phyloP scores from a whole-genome alignment of 2,888 invertebrate species.

The Acanthopleura granulata region DNA sequence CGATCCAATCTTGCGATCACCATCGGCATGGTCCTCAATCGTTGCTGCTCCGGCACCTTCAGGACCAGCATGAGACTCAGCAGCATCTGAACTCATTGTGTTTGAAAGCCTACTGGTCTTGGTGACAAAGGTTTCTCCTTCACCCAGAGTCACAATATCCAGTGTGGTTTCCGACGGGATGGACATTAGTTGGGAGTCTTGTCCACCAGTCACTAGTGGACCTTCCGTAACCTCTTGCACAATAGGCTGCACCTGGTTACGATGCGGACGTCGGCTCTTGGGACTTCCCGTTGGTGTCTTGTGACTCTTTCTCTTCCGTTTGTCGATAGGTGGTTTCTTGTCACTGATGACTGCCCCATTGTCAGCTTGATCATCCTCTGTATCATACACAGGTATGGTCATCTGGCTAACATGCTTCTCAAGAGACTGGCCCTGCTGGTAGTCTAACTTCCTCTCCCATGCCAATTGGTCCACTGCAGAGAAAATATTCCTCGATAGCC shows the following conservation, averaged over 20 bases:
- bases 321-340: not conserved
- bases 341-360: not conserved
- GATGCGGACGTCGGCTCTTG: not conserved
- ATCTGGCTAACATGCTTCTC: conserved; percentile 5
- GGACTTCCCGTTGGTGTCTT: not conserved
- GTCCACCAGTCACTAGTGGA: not conserved
- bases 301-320: not conserved
- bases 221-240: not conserved
- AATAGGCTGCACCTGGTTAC: conserved; percentile 1
- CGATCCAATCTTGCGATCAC: too few relatives aligned
- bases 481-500: conserved; percentile 29
- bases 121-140: not conserved
- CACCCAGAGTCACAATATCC: not conserved
- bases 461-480: conserved; percentile 75
- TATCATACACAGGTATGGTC: not conserved
- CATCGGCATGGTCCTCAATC: too few relatives aligned
- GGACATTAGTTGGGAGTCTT: not conserved
- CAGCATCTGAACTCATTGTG: not conserved
- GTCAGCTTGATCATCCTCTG: not conserved
- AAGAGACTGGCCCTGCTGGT: not conserved
- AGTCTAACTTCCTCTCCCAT: conserved; percentile 81
- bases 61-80: not conserved
- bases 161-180: not conserved
- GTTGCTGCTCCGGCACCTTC: not conserved
- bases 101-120: not conserved